Base-by-base conservation (phyloP, 1,140 invertebrate genomes). In the Diabrotica virgifera region DNA sequence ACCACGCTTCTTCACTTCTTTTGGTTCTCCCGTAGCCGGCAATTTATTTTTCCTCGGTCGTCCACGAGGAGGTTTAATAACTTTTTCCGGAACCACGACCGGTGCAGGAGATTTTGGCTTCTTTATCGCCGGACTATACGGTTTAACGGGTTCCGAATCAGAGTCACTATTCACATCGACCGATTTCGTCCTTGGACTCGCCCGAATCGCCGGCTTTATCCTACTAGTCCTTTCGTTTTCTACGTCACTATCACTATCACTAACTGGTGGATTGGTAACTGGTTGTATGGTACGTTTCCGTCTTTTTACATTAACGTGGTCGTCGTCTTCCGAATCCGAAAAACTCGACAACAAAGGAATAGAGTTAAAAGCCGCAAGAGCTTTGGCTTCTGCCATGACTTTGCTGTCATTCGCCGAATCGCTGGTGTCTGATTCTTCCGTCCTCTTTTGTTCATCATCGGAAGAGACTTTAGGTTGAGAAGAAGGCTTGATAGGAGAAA, bases 361-460 rank as follows among this genome's bases (percentile, higher is more conserved):
- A 5, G 69, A 53, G 5, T 37, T 64, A 36, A 66, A 62, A 36
- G 68, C 66, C 1, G 67, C 69, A 0, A 76, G 62, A 6, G 81
- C 80, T 62, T 81, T 80, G 5, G 80, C 81, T 12, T 67, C 65
- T 0, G 54, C 63, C 11, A 84, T 71, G 0, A 81, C 80, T 62
- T 76, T 78, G n/a, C n/a, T n/a, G 62, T 80, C 78, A 6, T 83
- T 71, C 66, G 82, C 77, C 70, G 78, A 78, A 68, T 82, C 80
- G 58, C 80, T 78, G 54, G 76, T 77, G 55, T 82, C 80, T 0
- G 81, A 76, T 68, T 79, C 78, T 10, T 55, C 62, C 6, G 53
- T 6, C 10, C 61, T 64, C 46, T 73, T 68, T 6, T 62, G 38
- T 38, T 62, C 62, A 37, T 71, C 69, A 2, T 65, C 67, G 66